Conservation (phyloP, 2,888 invertebrate species). For the Rugalucina vietnamica region DNA sequence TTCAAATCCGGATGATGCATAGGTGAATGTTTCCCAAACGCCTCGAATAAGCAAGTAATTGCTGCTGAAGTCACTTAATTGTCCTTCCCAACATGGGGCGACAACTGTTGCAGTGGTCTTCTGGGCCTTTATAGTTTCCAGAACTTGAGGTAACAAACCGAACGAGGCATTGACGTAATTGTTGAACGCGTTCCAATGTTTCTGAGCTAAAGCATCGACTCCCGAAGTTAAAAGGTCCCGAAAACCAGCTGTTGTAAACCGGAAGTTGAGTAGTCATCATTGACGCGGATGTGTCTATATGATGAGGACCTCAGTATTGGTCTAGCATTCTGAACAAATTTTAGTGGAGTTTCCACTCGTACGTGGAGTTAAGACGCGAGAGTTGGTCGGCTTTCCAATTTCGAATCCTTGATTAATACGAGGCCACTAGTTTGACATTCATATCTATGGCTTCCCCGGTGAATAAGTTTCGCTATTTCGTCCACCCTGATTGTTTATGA, state of each 20-base stretch:
- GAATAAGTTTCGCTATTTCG: not conserved
- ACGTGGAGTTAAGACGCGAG: not conserved
- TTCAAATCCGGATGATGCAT: not conserved
- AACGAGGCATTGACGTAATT: constrained; percentile 16
- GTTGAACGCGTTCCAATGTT: not conserved
- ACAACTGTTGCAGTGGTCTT: no score
- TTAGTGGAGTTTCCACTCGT: constrained; percentile 7
- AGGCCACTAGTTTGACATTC: not conserved
- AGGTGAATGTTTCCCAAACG: not conserved
- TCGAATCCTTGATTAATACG: not conserved
- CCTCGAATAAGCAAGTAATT: not conserved
- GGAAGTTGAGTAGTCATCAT: constrained; percentile 3
- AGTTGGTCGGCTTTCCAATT: constrained; percentile 3
- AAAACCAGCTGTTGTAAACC: constrained; percentile 12
- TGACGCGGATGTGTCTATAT: constrained; percentile 17
- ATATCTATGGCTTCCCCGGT: not conserved
- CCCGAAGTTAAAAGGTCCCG: no score
- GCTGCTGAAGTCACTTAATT: no score
- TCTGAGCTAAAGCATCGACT: constrained; percentile 2
- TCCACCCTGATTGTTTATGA: constrained; percentile 1
- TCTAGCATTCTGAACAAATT: not conserved
- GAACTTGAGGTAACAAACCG: not conserved
- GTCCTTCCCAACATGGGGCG: no score
- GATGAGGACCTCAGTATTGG: not conserved
- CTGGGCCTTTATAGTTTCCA: not conserved